phyloP scores from a whole-genome alignment of 2,888 invertebrate species.

The Tipula unca region DNA sequence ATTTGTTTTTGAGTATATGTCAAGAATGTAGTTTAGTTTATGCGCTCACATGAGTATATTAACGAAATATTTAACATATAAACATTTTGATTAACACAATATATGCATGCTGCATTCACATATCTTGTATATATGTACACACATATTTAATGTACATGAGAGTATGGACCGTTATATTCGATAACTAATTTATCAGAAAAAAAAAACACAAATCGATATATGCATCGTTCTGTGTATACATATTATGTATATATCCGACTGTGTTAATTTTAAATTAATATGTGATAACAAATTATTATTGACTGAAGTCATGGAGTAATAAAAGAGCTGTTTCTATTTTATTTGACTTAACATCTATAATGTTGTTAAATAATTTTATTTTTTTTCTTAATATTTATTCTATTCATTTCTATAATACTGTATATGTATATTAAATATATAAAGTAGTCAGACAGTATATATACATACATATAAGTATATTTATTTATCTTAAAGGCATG shows the following conservation, averaged over 20 bases:
- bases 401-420: background rate
- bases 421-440: background rate
- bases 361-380: background rate
- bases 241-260: background rate
- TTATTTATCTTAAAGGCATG: background rate
- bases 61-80: background rate
- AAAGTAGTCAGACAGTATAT: background rate
- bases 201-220: background rate
- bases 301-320: background rate
- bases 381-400: background rate
- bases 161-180: background rate
- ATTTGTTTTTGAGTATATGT: too few relatives aligned
- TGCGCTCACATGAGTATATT: background rate
- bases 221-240: background rate
- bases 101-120: background rate
- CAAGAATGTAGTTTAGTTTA: background rate
- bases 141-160: too few relatives aligned
- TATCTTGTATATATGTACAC: background rate
- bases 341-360: background rate
- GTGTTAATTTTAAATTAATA: background rate
- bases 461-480: background rate
- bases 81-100: background rate
- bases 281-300: background rate
- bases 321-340: constrained; percentile 4
- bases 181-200: background rate